phyloP scores from a whole-genome alignment of 2,888 invertebrate species.

The Pyrrhosoma nymphula region DNA sequence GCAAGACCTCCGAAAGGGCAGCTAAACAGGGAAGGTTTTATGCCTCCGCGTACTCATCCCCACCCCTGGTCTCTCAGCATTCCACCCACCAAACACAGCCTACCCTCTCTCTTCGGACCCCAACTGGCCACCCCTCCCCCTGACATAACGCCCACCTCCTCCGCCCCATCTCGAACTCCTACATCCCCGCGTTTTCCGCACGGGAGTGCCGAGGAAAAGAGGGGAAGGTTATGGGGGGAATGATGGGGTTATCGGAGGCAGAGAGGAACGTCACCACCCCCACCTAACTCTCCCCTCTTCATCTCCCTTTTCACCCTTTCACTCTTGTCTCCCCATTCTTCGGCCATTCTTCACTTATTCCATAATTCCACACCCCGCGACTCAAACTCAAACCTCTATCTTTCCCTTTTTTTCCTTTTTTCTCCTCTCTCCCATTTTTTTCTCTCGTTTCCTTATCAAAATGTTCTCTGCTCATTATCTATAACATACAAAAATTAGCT shows the following conservation, averaged over 20 bases:
- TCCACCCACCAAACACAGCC: not conserved
- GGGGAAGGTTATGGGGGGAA: not conserved
- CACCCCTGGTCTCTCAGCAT: not conserved
- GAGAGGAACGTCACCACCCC: not conserved
- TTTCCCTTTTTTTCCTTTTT: not conserved
- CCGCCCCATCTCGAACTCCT: not conserved
- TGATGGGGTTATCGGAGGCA: not conserved
- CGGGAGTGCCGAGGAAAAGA: not conserved
- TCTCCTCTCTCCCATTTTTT: not conserved
- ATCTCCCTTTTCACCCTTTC: not conserved
- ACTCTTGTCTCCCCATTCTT: not conserved
- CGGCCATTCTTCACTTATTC: slow-evolving; percentile 56
- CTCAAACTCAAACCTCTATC: slow-evolving; percentile 1
- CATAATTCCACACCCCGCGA: slow-evolving; percentile 24
- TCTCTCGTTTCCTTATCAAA: not conserved
- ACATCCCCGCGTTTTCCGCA: not conserved
- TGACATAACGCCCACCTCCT: not conserved
- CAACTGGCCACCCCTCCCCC: not conserved
- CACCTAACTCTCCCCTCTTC: not conserved
- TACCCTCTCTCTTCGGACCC: not conserved
- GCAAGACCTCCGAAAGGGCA: not conserved
- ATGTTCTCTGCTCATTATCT: too few species aligned
- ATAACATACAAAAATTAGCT: too few species aligned
- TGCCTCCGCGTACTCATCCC: not conserved
- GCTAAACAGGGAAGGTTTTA: slow-evolving; percentile 3